These are phyloP conservation scores for Siniperca knerii DNA, from an alignment of 2,113 vertebrate species.

Conservation along the genomic window DNA sequence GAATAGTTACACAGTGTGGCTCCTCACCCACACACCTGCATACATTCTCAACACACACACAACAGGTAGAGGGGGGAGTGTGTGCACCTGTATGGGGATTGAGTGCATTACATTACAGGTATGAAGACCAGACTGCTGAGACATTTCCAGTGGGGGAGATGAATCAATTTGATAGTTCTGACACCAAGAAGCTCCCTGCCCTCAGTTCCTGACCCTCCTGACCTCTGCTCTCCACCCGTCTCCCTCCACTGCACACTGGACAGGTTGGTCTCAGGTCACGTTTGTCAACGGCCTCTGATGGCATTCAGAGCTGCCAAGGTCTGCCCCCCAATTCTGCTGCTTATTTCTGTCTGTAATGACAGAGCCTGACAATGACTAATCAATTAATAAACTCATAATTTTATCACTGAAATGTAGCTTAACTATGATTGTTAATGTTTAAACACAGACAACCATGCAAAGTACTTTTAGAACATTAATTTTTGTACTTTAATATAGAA, in stretches of 20 bases:
- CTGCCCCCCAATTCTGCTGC: background rate
- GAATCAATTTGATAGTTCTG: constrained; percentile 19
- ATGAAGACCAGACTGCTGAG: background rate
- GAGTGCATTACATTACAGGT: constrained; percentile 17
- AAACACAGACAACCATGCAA: background rate
- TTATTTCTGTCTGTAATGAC: background rate
- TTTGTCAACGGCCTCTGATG: constrained; percentile 11
- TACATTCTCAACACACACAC: background rate
- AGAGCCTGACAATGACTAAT: too few relatives aligned
- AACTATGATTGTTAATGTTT: background rate
- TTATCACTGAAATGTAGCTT: too few relatives aligned
- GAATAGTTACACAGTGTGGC: constrained; percentile 14
- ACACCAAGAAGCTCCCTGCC: background rate
- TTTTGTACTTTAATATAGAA: background rate
- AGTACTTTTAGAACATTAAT: background rate
- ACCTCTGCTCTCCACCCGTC: constrained; percentile 15
- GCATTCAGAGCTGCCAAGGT: background rate
- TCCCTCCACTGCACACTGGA: constrained; percentile 28
- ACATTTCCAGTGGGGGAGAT: background rate
- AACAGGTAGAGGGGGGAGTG: background rate
- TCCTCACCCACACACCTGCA: constrained; percentile 32
- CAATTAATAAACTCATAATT: background rate
- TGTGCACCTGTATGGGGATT: constrained; percentile 38
- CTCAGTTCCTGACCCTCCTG: background rate
- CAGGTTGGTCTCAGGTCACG: constrained; percentile 37